Percentiles rank a stretch among this genome's conserved stretches.
Conservation (phyloP, 2,113 vertebrate species). For the Arothron firmamentum region DNA sequence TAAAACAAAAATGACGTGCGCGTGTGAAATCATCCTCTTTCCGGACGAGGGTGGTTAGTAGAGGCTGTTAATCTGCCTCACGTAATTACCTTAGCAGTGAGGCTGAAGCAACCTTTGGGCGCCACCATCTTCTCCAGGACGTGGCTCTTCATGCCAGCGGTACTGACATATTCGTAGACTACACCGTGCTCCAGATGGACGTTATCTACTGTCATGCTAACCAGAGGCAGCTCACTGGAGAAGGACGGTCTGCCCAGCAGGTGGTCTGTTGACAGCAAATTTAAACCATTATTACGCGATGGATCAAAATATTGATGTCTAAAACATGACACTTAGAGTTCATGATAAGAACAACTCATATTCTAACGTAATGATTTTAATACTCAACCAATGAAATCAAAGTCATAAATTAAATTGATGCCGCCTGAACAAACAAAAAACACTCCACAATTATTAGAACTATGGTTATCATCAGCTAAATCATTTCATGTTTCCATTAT, state of each 20-base stretch:
- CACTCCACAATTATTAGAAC: too few species aligned
- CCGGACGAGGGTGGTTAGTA: too few species aligned
- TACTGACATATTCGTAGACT: slow-evolving; percentile 92
- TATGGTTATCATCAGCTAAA: too few species aligned
- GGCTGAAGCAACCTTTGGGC: slow-evolving; percentile 89
- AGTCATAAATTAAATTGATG: too few species aligned
- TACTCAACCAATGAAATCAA: too few species aligned
- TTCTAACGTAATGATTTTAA: too few species aligned
- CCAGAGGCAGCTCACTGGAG: slow-evolving; percentile 63
- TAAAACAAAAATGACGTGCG: not conserved
- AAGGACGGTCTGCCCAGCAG: slow-evolving; percentile 60
- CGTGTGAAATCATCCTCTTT: too few species aligned
- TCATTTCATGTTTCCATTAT: too few species aligned
- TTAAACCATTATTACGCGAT: not conserved
- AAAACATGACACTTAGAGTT: too few species aligned
- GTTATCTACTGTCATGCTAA: slow-evolving; percentile 93
- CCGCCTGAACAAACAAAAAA: not conserved
- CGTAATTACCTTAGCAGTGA: slow-evolving; percentile 88
- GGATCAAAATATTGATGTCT: too few species aligned
- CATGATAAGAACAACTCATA: too few species aligned
- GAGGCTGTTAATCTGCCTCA: not conserved
- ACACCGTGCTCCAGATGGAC: slow-evolving; percentile 90
- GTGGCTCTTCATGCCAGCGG: slow-evolving; percentile 86
- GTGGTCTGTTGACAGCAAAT: slow-evolving; percentile 42
- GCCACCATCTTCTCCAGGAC: slow-evolving; percentile 93